Evolutionary conservation across 2,888 invertebrate species (phyloP).

Genomic region (Panzeria rudis): DNA sequence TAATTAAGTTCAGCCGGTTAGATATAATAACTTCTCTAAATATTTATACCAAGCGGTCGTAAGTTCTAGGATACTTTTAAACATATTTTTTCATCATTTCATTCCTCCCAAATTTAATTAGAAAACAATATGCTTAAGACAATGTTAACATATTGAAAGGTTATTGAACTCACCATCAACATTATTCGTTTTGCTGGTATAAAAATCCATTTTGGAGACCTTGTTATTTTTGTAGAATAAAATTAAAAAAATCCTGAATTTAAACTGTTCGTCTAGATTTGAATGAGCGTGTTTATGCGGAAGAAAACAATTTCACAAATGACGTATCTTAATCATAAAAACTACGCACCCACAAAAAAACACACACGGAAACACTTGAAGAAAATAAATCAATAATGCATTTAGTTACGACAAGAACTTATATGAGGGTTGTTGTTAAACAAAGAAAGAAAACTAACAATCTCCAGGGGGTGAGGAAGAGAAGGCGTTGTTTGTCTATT

Average conservation of each 20-base stretch:
- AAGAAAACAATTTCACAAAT: slow-evolving; percentile 16
- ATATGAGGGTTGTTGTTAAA: slow-evolving; percentile 49
- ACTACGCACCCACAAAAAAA: slow-evolving; percentile 23
- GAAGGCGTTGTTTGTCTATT: slow-evolving; percentile 36
- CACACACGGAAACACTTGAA: slow-evolving; percentile 35
- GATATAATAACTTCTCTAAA: neutral
- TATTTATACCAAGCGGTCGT: neutral
- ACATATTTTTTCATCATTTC: neutral
- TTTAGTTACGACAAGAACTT: slow-evolving; percentile 42
- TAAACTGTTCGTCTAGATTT: neutral
- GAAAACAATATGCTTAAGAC: slow-evolving; percentile 16
- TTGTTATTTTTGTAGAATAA: slow-evolving; percentile 37
- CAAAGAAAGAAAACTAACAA: slow-evolving; percentile 27
- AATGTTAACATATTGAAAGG: slow-evolving; percentile 8
- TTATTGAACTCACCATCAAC: slow-evolving; percentile 78
- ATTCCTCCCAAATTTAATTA: neutral
- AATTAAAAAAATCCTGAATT: slow-evolving; percentile 36
- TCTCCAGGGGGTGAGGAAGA: slow-evolving; percentile 47
- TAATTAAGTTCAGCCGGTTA: neutral
- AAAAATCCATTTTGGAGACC: slow-evolving; percentile 78
- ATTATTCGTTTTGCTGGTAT: slow-evolving; percentile 75
- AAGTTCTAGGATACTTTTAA: neutral
- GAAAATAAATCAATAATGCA: slow-evolving; percentile 63
- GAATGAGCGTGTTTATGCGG: neutral
- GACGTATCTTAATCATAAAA: slow-evolving; percentile 50